Base-by-base conservation (phyloP, 2,797 vertebrate genomes). In the Acanthurus tractus region DNA sequence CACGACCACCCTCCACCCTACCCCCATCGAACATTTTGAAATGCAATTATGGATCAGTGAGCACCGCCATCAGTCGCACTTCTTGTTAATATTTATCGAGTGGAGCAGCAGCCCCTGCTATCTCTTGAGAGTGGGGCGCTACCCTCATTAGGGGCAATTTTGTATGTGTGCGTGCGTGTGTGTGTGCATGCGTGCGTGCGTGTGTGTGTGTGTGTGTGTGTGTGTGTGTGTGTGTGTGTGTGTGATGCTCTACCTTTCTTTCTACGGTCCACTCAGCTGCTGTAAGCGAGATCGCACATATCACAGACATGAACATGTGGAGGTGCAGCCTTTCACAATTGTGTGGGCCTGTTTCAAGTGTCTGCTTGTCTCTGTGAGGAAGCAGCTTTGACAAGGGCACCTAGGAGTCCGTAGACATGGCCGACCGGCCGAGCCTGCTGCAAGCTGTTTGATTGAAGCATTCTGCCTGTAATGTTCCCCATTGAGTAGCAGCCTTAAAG, bases 81-180 rank as follows among this genome's bases (percentile, higher is more conserved):
- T 93, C 93, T 94, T 94, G 94, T 95, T 95, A 94, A 95, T 95
- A 95, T 96, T 96, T 95, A 96, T 96, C 88, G 93, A 95, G 94
- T 92, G 76, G 90, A 91, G 90, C 90, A 78, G 91, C 90, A 93
- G 92, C 90, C 89, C 74, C 91, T 91, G 86, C 92, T 92, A 85
- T 93, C 93, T 94, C 92, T 90, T 81, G 81, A 88, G 88, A 90
- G 84, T 86, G 88, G 89, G 87, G 86, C 65, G 63, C 91, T 89
- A 74, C 81, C 92, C 92, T 93, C 93, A 94, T 94, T 95, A 94
- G 89, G 89, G 83, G 81, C 88, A 88, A 83, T 88, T 88, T 85
- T 85, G 68, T 85, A 20, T 76, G 50, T 69, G 53, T 78, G 55
- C 59, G 52, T 82, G 53, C 53, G 65, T 59, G 63, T 6, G 7